These are phyloP conservation scores for Strigamia maritima DNA, from an alignment of 2,888 invertebrate genomes.

Conservation along the genomic window DNA sequence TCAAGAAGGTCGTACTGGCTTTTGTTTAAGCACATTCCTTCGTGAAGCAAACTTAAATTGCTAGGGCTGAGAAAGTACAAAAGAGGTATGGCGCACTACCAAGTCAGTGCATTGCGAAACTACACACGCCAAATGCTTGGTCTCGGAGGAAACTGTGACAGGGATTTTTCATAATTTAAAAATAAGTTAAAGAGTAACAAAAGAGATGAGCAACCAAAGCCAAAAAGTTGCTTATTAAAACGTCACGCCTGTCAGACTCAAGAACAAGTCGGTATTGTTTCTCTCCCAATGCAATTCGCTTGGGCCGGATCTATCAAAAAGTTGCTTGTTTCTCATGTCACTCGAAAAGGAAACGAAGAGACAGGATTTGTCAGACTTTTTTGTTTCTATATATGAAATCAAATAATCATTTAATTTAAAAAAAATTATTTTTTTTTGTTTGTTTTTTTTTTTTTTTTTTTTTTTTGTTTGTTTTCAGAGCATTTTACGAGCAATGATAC, in stretches of 20 bases:
- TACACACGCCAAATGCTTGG: neutral
- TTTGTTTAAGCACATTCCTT: slow-evolving; percentile 21
- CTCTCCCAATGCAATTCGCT: slow-evolving; percentile 6
- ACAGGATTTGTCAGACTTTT: neutral
- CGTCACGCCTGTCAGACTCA: slow-evolving; percentile 22
- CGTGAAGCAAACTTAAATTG: slow-evolving; percentile 22
- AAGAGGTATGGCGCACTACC: slow-evolving; percentile 12
- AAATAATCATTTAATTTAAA: neutral
- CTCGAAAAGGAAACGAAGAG: neutral
- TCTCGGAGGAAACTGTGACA: slow-evolving; percentile 13
- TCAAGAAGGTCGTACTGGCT: slow-evolving; percentile 8
- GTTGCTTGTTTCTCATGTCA: slow-evolving; percentile 13
- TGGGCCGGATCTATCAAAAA: slow-evolving; percentile 26
- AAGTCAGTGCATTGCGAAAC: neutral
- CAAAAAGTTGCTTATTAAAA: slow-evolving; percentile 28
- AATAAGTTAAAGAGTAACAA: slow-evolving; percentile 28
- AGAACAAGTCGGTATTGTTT: slow-evolving; percentile 16
- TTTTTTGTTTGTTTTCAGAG: slow-evolving; percentile 37
- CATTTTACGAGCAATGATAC: slow-evolving; percentile 41
- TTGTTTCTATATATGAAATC: neutral
- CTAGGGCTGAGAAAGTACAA: neutral
- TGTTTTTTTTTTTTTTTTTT: neutral
- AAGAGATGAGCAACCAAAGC: slow-evolving; percentile 17
- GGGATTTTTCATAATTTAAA: slow-evolving; percentile 32
- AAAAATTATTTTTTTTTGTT: neutral